Conservation (phyloP, 2,888 invertebrate genomes). For the Drosophila mettleri region DNA sequence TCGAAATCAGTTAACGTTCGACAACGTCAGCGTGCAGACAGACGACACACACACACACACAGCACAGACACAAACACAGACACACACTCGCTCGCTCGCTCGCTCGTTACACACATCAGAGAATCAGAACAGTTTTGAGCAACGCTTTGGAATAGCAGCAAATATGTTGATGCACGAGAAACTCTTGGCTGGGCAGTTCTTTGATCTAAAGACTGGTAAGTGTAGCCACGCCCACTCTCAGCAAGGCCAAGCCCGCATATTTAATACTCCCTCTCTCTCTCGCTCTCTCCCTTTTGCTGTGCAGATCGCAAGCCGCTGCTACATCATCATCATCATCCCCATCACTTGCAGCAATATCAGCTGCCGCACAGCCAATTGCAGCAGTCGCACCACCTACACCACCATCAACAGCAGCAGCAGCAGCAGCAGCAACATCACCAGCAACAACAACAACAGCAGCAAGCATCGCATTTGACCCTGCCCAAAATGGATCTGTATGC, state of each 20-base stretch:
- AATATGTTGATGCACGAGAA: slow-evolving; percentile 83
- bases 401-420: slow-evolving; percentile 50
- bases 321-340: slow-evolving; percentile 68
- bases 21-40: slow-evolving; percentile 58
- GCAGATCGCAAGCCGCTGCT: slow-evolving; percentile 74
- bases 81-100: too few relatives aligned
- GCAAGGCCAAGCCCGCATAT: not conserved
- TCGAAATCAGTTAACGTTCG: slow-evolving; percentile 74
- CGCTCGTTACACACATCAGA: slow-evolving; percentile 1
- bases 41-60: not conserved
- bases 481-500: slow-evolving; percentile 82
- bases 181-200: slow-evolving; percentile 81
- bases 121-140: slow-evolving; percentile 15
- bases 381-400: slow-evolving; percentile 48
- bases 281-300: slow-evolving; percentile 14
- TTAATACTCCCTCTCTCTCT: slow-evolving; percentile 4
- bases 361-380: slow-evolving; percentile 55
- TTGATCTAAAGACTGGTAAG: slow-evolving; percentile 83
- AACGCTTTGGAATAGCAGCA: slow-evolving; percentile 47
- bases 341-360: slow-evolving; percentile 53
- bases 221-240: slow-evolving; percentile 40
- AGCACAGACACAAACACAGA: not conserved
- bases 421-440: slow-evolving; percentile 59
- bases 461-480: slow-evolving; percentile 50
- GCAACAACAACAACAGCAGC: slow-evolving; percentile 50